phyloP scores from a whole-genome alignment of 2,888 invertebrate species.

The Agriopis marginaria region DNA sequence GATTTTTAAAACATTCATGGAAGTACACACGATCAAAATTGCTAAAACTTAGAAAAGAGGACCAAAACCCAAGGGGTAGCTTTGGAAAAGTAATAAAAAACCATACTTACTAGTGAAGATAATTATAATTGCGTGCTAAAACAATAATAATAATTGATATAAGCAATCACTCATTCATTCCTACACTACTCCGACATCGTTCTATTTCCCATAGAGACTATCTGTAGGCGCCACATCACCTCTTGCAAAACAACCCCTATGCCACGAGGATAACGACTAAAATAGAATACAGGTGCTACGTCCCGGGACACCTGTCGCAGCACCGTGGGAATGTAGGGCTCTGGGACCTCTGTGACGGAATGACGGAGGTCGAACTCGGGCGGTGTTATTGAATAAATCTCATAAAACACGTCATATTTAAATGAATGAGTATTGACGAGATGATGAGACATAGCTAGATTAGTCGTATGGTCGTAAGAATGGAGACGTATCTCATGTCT shows the following conservation, averaged over 20 bases:
- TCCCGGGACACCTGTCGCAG: conserved; percentile 62
- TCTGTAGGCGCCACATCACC: conserved; percentile 11
- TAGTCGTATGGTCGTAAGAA: too few species aligned
- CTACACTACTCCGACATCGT: conserved; percentile 3
- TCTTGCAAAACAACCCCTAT: conserved; percentile 27
- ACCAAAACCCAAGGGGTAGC: too few species aligned
- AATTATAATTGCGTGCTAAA: too few species aligned
- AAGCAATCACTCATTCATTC: too few species aligned
- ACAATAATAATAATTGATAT: too few species aligned
- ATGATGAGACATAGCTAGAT: neutral
- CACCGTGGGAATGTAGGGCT: conserved; percentile 63
- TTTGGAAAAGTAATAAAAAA: too few species aligned
- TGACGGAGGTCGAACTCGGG: conserved; percentile 31
- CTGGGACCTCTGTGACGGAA: conserved; percentile 51
- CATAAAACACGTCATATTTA: neutral
- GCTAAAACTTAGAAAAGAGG: too few species aligned
- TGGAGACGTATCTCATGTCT: too few species aligned
- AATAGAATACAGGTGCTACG: conserved; percentile 7
- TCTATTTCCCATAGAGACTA: conserved; percentile 18
- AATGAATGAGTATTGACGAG: conserved; percentile 7
- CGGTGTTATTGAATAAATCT: conserved; percentile 16
- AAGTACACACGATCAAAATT: too few species aligned
- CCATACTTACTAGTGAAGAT: too few species aligned
- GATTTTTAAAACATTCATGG: too few species aligned
- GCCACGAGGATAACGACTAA: neutral